A percentile compares a stretch with the other conserved stretches of the same genome.
Conservation (phyloP, 2,888 invertebrate species). For the Caenorhabditis sp. region DNA sequence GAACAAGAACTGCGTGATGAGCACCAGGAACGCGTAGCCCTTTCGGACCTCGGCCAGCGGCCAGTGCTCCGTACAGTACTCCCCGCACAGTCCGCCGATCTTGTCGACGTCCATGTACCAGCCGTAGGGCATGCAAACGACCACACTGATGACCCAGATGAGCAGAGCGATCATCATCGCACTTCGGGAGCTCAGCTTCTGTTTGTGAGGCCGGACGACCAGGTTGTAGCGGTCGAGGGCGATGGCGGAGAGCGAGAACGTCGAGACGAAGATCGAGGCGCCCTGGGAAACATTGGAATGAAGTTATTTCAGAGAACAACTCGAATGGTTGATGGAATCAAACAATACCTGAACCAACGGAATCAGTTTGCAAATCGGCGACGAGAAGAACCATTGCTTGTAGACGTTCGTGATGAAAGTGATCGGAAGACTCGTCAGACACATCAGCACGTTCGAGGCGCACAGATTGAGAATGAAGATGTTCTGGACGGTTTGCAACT, state of each 20-base stretch:
- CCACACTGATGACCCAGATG: constrained; percentile 83
- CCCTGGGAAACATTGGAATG: constrained; percentile 80
- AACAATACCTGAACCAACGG: constrained; percentile 88
- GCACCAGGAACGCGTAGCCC: constrained; percentile 89
- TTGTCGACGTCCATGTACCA: constrained; percentile 84
- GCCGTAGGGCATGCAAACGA: constrained; percentile 91
- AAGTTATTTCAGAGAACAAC: too few relatives aligned
- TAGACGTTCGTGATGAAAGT: constrained; percentile 94
- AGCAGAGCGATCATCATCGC: constrained; percentile 80
- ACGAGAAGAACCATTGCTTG: constrained; percentile 92
- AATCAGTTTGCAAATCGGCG: constrained; percentile 90
- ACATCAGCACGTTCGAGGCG: constrained; percentile 92
- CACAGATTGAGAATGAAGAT: constrained; percentile 96
- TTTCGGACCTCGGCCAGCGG: constrained; percentile 87
- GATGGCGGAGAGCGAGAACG: constrained; percentile 94
- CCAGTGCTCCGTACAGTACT: constrained; percentile 84
- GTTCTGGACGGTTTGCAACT: constrained; percentile 82
- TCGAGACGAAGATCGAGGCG: constrained; percentile 96
- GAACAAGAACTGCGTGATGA: constrained; percentile 91
- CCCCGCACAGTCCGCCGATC: constrained; percentile 79
- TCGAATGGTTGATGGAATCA: too few relatives aligned
- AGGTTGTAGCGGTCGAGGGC: constrained; percentile 87
- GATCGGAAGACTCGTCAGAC: constrained; percentile 93
- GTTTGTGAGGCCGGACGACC: constrained; percentile 79
- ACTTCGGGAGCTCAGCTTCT: constrained; percentile 67